Conservation (phyloP, 2,113 vertebrate species). For the Thymallus thymallus region DNA sequence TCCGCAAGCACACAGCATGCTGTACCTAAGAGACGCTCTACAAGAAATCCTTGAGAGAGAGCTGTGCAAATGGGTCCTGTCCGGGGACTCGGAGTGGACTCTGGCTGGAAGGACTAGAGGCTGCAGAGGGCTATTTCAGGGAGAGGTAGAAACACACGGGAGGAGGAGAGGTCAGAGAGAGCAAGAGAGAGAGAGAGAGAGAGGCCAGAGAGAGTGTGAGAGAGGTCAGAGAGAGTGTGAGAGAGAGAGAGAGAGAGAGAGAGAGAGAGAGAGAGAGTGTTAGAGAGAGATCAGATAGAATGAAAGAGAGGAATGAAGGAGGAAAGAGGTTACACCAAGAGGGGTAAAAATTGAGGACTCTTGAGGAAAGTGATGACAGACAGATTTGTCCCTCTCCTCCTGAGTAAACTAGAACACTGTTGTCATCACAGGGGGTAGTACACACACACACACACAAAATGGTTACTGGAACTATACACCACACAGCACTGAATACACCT, state of each 20-base stretch:
- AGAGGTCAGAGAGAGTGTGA: background rate
- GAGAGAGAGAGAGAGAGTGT: background rate
- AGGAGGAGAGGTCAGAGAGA: slow-evolving; percentile 81
- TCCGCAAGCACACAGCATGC: slow-evolving; percentile 68
- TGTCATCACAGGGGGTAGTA: slow-evolving; percentile 46
- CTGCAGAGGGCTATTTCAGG: slow-evolving; percentile 93
- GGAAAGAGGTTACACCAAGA: slow-evolving; percentile 18
- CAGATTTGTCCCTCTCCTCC: slow-evolving; percentile 50
- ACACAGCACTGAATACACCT: slow-evolving; percentile 46
- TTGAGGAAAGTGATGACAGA: slow-evolving; percentile 54
- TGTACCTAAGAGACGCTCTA: slow-evolving; percentile 97
- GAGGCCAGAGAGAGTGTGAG: slow-evolving; percentile 28
- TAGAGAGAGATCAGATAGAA: background rate
- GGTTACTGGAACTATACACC: slow-evolving; percentile 45
- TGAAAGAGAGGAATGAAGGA: slow-evolving; percentile 24
- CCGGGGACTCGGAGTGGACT: slow-evolving; percentile 98
- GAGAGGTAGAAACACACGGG: slow-evolving; percentile 78
- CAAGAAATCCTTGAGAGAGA: slow-evolving; percentile 99
- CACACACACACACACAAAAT: slow-evolving; percentile 40
- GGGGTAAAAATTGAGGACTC: slow-evolving; percentile 33
- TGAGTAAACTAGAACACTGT: slow-evolving; percentile 48
- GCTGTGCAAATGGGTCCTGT: slow-evolving; percentile 99
- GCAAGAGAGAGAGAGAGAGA: slow-evolving; percentile 71
- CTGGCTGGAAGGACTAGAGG: slow-evolving; percentile 99
- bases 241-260: too few species aligned